These are phyloP conservation scores for Fistularia commersonii DNA, from an alignment of 2,797 vertebrate species.

Conservation along the genomic window DNA sequence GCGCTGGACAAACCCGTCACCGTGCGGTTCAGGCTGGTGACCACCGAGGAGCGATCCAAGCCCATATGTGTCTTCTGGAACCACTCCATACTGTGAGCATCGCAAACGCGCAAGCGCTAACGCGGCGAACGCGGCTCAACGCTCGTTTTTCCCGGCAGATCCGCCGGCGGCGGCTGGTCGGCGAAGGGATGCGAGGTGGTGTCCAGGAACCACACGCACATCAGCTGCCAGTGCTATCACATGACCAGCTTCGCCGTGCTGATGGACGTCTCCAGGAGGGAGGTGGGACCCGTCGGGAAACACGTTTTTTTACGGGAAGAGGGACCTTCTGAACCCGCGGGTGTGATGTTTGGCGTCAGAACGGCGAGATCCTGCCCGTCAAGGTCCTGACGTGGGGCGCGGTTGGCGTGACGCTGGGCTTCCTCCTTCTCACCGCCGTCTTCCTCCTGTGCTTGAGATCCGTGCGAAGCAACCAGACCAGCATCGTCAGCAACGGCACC, in stretches of 20 bases:
- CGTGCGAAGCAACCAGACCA: constrained; percentile 85
- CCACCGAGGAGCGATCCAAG: constrained; percentile 91
- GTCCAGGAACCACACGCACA: constrained; percentile 89
- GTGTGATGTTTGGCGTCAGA: constrained; percentile 71
- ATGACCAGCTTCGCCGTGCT: constrained; percentile 95
- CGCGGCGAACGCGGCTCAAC: neutral
- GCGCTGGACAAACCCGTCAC: constrained; percentile 86
- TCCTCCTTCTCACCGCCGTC: constrained; percentile 84
- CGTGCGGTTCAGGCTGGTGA: constrained; percentile 89
- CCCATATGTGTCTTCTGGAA: constrained; percentile 99
- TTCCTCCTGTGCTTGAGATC: constrained; percentile 80
- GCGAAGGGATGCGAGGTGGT: constrained; percentile 91
- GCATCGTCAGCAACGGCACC: constrained; percentile 84
- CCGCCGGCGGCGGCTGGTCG: constrained; percentile 84
- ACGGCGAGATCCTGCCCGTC: constrained; percentile 90
- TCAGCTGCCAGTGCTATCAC: constrained; percentile 95
- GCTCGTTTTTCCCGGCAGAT: constrained; percentile 52
- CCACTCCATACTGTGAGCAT: constrained; percentile 87
- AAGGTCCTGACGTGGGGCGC: constrained; percentile 86
- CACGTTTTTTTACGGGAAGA: neutral
- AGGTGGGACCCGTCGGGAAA: constrained; percentile 69
- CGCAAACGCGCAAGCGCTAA: constrained; percentile 1
- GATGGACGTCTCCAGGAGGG: constrained; percentile 92
- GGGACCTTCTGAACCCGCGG: too few species aligned
- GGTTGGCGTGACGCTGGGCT: constrained; percentile 83